Percentiles rank a stretch among this genome's conserved stretches.
These are phyloP conservation scores for Panzeria rudis DNA, from an alignment of 2,888 invertebrate genomes.

Conservation along the genomic window DNA sequence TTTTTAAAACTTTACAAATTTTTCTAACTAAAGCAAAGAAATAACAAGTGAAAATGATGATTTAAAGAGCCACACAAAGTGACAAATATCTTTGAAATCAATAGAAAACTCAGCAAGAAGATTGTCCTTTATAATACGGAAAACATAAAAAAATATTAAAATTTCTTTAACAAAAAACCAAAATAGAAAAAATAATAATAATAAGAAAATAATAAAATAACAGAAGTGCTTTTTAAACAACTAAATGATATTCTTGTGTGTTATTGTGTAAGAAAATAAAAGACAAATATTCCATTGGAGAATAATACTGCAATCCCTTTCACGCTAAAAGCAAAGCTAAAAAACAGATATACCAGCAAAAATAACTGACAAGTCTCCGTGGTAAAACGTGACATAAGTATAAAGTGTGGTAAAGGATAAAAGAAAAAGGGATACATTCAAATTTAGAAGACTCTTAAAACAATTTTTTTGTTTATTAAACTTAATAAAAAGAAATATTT, in stretches of 20 bases:
- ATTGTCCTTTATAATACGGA: not conserved
- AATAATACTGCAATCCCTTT: not conserved
- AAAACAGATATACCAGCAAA: not conserved
- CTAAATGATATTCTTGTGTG: not conserved
- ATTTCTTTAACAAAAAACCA: not conserved
- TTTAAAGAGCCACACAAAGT: not conserved
- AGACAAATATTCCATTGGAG: not conserved
- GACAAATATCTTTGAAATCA: not conserved
- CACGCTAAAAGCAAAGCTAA: not conserved
- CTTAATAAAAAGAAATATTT: not conserved
- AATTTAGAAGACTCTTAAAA: not conserved
- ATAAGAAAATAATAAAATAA: not conserved
- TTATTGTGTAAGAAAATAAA: not conserved
- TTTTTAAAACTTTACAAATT: not conserved
- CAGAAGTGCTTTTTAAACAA: conserved; percentile 4
- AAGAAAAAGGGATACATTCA: not conserved
- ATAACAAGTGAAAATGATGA: not conserved
- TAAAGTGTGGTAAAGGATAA: not conserved
- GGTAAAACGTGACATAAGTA: conserved; percentile 27
- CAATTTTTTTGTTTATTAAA: not conserved
- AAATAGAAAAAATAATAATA: not conserved
- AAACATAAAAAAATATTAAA: not conserved
- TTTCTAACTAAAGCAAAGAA: not conserved
- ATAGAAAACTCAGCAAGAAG: not conserved
- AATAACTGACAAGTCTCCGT: conserved; percentile 2